These are phyloP conservation scores for Ruditapes philippinarum DNA, from an alignment of 1,140 invertebrate species.

Conservation along the genomic window DNA sequence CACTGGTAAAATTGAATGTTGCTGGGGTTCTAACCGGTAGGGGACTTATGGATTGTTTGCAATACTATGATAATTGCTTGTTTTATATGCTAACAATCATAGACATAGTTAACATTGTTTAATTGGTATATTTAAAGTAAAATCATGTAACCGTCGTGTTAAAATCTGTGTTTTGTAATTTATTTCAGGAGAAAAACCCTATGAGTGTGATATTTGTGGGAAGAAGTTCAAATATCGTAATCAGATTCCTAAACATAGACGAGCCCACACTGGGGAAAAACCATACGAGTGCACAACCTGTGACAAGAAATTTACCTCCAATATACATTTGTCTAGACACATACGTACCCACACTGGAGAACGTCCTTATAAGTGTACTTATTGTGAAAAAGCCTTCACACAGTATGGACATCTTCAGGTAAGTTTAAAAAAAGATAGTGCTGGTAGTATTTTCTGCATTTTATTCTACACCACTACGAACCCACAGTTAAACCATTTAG, in stretches of 20 bases:
- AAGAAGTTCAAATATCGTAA: constrained; percentile 92
- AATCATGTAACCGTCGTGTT: no score
- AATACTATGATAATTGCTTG: no score
- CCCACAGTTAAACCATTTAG: no score
- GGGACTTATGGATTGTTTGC: no score
- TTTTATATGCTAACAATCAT: no score
- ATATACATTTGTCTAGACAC: constrained; percentile 70
- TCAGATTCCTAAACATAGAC: constrained; percentile 58
- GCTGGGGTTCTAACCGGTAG: no score
- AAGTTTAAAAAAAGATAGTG: neutral
- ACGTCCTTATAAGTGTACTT: constrained; percentile 75
- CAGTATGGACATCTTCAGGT: constrained; percentile 55
- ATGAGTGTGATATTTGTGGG: constrained; percentile 93
- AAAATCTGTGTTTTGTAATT: no score
- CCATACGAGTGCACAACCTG: constrained; percentile 75
- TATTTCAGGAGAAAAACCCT: constrained; percentile 93
- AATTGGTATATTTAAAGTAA: no score
- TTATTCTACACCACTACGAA: no score
- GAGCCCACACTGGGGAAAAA: constrained; percentile 74
- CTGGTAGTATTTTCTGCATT: no score
- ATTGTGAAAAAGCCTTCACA: constrained; percentile 65
- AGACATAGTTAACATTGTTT: no score
- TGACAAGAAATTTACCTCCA: constrained; percentile 72
- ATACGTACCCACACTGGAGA: constrained; percentile 78
- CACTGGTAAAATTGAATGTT: no score